A percentile compares a stretch with the other conserved stretches of the same genome.
Evolutionary conservation across 2,113 vertebrate species (phyloP).

Genomic region (Cathartes aura): DNA sequence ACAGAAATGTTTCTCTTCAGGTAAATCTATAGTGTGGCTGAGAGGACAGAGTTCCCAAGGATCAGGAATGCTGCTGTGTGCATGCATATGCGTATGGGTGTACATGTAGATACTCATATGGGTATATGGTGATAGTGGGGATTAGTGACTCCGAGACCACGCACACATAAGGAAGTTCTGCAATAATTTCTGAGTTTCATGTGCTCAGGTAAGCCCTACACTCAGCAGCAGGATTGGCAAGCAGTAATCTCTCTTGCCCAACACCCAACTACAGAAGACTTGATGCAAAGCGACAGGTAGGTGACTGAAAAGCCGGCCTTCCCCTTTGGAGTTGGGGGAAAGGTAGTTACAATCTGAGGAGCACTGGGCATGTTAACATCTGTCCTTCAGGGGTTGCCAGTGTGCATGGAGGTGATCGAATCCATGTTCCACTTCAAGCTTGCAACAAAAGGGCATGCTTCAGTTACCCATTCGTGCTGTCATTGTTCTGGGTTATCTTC

Average conservation of each 20-base stretch:
- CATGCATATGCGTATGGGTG: fast-evolving
- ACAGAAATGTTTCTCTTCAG: background rate
- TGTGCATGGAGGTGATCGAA: background rate
- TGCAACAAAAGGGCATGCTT: fast-evolving
- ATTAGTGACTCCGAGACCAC: background rate
- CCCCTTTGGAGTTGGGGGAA: fast-evolving
- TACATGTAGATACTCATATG: fast-evolving
- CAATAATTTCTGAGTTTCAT: background rate
- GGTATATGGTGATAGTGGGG: background rate
- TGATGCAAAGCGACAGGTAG: background rate
- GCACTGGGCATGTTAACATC: too few species aligned
- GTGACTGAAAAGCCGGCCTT: background rate
- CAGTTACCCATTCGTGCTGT: fast-evolving
- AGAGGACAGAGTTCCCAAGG: background rate
- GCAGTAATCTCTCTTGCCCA: background rate
- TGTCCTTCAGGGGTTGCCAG: background rate
- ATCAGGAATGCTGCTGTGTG: fast-evolving
- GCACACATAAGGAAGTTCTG: fast-evolving
- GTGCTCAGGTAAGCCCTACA: background rate
- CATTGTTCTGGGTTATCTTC: background rate
- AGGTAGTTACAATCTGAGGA: background rate
- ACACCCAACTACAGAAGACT: background rate
- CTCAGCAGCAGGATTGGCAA: background rate
- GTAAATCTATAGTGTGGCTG: background rate
- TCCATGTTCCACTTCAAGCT: background rate